Evolutionary conservation across 2,888 invertebrate species (phyloP).

Genomic region (Cephus spinipes): DNA sequence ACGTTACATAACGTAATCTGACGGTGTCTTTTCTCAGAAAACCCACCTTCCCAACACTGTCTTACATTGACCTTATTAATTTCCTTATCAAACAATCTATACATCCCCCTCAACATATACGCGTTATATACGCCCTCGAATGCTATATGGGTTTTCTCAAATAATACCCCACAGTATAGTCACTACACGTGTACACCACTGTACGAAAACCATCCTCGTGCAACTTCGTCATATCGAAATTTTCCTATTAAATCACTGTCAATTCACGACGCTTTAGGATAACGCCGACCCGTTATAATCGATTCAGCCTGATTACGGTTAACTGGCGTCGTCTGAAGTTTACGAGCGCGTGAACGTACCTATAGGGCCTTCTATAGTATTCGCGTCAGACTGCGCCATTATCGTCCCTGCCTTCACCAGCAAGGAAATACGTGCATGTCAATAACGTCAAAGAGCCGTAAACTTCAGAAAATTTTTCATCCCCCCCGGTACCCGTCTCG

Average conservation of each 20-base stretch:
- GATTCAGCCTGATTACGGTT: conserved; percentile 59
- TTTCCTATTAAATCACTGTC: conserved; percentile 55
- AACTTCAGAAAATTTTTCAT: not conserved
- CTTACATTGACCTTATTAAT: not conserved
- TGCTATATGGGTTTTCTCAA: not conserved
- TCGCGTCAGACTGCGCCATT: not conserved
- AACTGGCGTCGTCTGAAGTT: conserved; percentile 58
- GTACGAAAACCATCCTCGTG: not conserved
- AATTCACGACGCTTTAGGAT: conserved; percentile 52
- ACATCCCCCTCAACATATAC: not conserved
- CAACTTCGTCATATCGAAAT: conserved; percentile 14
- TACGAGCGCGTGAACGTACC: conserved; percentile 35
- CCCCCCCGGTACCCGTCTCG: not conserved
- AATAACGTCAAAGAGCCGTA: not conserved
- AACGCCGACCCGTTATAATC: conserved; percentile 57
- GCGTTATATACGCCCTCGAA: not conserved
- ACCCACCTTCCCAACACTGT: not conserved
- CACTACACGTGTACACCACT: not conserved
- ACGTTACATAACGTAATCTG: not conserved
- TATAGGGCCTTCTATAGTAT: not conserved
- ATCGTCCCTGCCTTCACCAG: not conserved
- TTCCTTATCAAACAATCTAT: not conserved
- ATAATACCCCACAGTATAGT: not conserved
- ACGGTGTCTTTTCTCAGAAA: not conserved
- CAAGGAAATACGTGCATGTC: not conserved